Percentiles rank a stretch among this genome's conserved stretches.
Conservation (phyloP, 2,113 vertebrate species). For the Clinocottus analis region DNA sequence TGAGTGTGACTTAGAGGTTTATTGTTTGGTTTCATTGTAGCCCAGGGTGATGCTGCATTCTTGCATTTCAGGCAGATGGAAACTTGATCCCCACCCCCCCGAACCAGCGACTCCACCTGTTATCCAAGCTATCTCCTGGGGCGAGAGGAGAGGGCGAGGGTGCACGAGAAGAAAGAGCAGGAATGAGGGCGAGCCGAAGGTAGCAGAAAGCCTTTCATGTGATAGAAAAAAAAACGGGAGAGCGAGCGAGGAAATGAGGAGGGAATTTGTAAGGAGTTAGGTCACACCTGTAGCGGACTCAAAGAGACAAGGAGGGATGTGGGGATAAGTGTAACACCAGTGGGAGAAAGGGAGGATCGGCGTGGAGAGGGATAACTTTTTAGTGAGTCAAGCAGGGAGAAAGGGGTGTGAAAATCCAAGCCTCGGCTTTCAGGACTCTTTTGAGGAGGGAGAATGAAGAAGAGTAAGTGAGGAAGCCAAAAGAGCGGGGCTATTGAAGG, state of each 20-base stretch:
- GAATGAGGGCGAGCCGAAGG: constrained; percentile 59
- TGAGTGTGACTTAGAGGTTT: constrained; percentile 25
- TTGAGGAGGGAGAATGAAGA: constrained; percentile 52
- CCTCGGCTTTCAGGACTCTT: constrained; percentile 58
- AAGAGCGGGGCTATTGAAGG: constrained; percentile 44
- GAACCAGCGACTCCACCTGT: constrained; percentile 72
- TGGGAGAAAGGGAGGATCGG: constrained; percentile 60
- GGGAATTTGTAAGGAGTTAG: constrained; percentile 65
- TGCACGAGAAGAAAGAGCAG: constrained; percentile 56
- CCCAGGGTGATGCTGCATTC: constrained; percentile 57
- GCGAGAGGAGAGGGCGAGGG: constrained; percentile 57
- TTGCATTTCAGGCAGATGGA: constrained; percentile 68
- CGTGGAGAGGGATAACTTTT: constrained; percentile 58
- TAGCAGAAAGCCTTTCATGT: constrained; percentile 76
- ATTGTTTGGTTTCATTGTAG: constrained; percentile 55
- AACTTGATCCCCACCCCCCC: constrained; percentile 59
- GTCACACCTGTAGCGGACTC: constrained; percentile 72
- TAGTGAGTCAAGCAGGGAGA: constrained; percentile 59
- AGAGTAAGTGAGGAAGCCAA: constrained; percentile 48
- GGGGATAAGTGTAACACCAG: constrained; percentile 67
- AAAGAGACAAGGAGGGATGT: constrained; percentile 72
- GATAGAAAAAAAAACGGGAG: constrained; percentile 15
- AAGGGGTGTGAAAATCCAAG: constrained; percentile 71
- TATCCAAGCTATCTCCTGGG: constrained; percentile 72
- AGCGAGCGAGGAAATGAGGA: constrained; percentile 50